Evolutionary conservation across 2,888 invertebrate species (phyloP), one percentile per base, ranked within the genome.

Genomic region (Nomada hirtipes): DNA sequence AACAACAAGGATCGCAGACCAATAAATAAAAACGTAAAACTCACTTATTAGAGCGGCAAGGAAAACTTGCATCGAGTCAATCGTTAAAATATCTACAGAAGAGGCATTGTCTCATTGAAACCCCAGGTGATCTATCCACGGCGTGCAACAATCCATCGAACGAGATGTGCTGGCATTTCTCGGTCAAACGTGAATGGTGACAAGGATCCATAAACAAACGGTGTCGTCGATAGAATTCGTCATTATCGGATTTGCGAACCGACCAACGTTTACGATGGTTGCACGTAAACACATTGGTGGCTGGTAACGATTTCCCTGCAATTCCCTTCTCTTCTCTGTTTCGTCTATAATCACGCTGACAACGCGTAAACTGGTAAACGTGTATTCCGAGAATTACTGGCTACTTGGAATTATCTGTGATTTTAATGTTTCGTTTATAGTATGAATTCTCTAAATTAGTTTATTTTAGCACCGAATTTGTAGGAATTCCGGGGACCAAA

Each of bases 231-330:
- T 84, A 84, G 86, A 79, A 85, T 88, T 89, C 87, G 83, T 85
- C 74, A 83, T 90, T 90, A 91, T 90, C 86, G 89, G 89, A 90
- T 89, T 90, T 88, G 90, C 89, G 88, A 90, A 87, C 85, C 77
- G 78, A 80, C 76, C 61, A 29, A 63, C 82, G 85, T 83, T 88
- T 80, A 79, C 81, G 75, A 83, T 81, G 83, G 59, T 64, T 70
- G 52, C 53, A 64, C 64, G 87, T 74, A 87, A 85, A 87, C 81
- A 83, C 88, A 82, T 87, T 67, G 81, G 83, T 71, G 80, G 59
- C 29, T 36, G 36, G 20, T 44, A 47, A 55, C 53, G 50, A 36
- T 64, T 65, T 61, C 23, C 42, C 26, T 20, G 13, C 52, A 57
- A 74, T 73, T 76, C 52, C 70, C 76, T 36, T 64, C 55, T 65